These are phyloP conservation scores for Apis dorsata DNA, from an alignment of 1,140 invertebrate genomes.

Conservation along the genomic window DNA sequence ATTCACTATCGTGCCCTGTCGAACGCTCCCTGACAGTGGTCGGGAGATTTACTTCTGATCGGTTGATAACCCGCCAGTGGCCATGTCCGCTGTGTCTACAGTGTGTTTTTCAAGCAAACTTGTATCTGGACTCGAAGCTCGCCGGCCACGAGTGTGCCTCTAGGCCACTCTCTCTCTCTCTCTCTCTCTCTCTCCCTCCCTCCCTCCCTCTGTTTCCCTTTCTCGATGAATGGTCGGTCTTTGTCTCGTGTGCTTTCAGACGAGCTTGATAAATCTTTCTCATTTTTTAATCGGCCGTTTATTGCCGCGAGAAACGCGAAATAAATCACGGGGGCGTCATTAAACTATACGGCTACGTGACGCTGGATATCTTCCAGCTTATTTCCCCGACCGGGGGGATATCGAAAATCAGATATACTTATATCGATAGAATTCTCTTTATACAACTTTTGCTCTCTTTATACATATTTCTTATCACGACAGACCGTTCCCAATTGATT, in stretches of 20 bases:
- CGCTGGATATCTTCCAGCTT: constrained; percentile 23
- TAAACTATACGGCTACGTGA: constrained; percentile 37
- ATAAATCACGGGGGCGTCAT: constrained; percentile 46
- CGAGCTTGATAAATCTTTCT: constrained; percentile 52
- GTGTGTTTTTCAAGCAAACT: constrained; percentile 66
- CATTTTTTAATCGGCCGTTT: constrained; percentile 59
- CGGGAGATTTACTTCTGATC: constrained; percentile 68
- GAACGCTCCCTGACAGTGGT: constrained; percentile 65
- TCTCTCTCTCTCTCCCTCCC: not conserved
- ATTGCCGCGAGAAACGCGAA: constrained; percentile 53
- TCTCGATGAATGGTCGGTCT: not conserved
- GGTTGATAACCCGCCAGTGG: constrained; percentile 66
- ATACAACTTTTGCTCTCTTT: not conserved
- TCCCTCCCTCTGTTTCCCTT: not conserved
- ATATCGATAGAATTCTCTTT: not conserved
- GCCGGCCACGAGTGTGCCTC: constrained; percentile 51
- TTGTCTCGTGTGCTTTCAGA: not conserved
- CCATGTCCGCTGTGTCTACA: constrained; percentile 66
- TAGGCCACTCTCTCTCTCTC: constrained; percentile 35
- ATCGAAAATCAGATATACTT: constrained; percentile 46
- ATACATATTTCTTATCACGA: too few relatives aligned
- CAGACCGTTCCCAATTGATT: not conserved
- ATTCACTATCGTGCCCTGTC: constrained; percentile 68
- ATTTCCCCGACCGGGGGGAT: not conserved
- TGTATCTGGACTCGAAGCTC: constrained; percentile 46